These are phyloP conservation scores for Mareca strepera DNA, from an alignment of 2,797 vertebrate genomes.

Conservation along the genomic window DNA sequence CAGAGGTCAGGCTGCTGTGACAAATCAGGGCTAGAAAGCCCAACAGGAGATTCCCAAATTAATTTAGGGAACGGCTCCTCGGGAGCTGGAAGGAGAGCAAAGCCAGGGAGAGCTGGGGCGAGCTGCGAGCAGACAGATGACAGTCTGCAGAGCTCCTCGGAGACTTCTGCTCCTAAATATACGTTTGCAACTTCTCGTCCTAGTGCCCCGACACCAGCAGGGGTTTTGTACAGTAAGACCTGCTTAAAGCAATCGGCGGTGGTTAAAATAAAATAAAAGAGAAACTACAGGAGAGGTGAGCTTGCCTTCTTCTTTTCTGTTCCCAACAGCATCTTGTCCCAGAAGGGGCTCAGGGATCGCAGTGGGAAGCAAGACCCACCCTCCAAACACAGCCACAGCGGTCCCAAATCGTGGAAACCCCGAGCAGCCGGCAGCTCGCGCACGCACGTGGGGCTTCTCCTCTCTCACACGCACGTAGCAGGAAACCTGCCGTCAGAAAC, in stretches of 20 bases:
- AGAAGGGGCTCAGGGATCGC: neutral
- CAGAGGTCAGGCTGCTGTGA: neutral
- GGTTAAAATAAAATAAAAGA: neutral
- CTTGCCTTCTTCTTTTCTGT: neutral
- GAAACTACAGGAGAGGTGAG: neutral
- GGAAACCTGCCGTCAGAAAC: neutral
- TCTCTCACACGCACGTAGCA: neutral
- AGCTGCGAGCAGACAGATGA: neutral
- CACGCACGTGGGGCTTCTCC: neutral
- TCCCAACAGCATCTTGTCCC: fast-evolving
- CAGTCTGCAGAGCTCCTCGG: neutral
- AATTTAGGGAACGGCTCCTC: slow-evolving; percentile 11
- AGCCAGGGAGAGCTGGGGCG: neutral
- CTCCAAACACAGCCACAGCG: neutral
- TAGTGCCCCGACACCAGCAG: neutral
- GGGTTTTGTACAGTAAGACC: neutral
- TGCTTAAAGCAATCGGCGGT: neutral
- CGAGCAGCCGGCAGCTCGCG: no score
- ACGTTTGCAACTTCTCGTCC: neutral
- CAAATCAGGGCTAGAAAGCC: slow-evolving; percentile 24
- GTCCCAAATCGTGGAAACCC: neutral
- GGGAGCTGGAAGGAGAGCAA: slow-evolving; percentile 12
- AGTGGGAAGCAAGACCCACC: neutral
- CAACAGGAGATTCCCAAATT: slow-evolving; percentile 61
- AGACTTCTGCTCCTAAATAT: slow-evolving; percentile 46